A percentile compares a stretch with the other conserved stretches of the same genome.
Evolutionary conservation across 64 coral and sea anemone species (phyloP).

Genomic region (Stichodactyla helianthus): DNA sequence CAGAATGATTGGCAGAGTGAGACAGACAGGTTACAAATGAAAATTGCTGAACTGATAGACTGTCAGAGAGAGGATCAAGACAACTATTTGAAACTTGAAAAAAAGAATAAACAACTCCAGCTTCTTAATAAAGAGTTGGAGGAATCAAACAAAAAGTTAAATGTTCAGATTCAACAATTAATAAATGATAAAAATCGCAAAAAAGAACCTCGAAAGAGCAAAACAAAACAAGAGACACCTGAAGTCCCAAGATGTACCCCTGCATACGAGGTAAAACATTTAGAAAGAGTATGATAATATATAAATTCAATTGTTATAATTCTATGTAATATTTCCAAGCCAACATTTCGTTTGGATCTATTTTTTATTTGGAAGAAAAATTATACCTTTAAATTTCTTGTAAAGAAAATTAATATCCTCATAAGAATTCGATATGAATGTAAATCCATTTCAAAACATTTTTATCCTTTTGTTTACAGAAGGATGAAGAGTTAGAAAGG

Average conservation of each 20-base stretch:
- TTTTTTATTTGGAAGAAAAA: neutral
- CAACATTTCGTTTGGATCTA: neutral
- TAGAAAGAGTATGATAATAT: too few relatives aligned
- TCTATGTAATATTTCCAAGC: too few relatives aligned
- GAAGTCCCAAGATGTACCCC: constrained; percentile 69
- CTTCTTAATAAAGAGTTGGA: constrained; percentile 56
- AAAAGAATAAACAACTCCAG: constrained; percentile 77
- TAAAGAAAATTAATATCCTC: neutral
- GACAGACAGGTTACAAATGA: constrained; percentile 57
- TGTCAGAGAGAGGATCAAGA: constrained; percentile 60
- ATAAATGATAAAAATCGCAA: constrained; percentile 71
- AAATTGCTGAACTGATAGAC: constrained; percentile 53
- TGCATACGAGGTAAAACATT: constrained; percentile 51
- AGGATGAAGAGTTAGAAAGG: constrained; percentile 87
- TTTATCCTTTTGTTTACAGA: constrained; percentile 33
- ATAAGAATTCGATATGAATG: neutral
- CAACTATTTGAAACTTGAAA: constrained; percentile 63
- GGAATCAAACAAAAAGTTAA: constrained; percentile 57
- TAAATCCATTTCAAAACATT: neutral
- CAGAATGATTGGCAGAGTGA: constrained; percentile 66
- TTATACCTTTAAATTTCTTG: neutral
- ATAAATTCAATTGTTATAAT: too few relatives aligned
- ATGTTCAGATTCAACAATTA: constrained; percentile 64
- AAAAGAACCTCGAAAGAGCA: constrained; percentile 40
- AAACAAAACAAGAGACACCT: constrained; percentile 37